These are phyloP conservation scores for Rhamnusium bicolor DNA, from an alignment of 2,888 invertebrate genomes.

Conservation along the genomic window DNA sequence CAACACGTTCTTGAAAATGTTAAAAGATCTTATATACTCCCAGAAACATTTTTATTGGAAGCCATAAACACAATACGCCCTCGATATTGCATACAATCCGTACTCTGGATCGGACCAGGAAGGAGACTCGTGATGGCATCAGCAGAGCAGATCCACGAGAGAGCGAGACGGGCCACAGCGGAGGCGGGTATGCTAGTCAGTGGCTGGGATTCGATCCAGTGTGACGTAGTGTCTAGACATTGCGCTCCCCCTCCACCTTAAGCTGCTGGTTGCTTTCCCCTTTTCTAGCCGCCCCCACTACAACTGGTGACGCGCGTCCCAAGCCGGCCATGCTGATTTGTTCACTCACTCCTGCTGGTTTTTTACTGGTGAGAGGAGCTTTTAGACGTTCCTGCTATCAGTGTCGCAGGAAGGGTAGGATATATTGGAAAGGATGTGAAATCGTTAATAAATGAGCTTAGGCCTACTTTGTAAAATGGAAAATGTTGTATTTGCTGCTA, in stretches of 20 bases:
- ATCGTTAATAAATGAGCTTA: background rate
- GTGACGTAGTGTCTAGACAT: slow-evolving; percentile 51
- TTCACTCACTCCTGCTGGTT: slow-evolving; percentile 23
- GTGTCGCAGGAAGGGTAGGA: slow-evolving; percentile 28
- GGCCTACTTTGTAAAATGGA: background rate
- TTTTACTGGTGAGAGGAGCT: slow-evolving; percentile 8
- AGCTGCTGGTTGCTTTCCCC: slow-evolving; percentile 26
- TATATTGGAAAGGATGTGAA: background rate
- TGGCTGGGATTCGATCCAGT: slow-evolving; percentile 42
- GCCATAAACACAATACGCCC: background rate
- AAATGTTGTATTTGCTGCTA: background rate
- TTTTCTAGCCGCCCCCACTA: slow-evolving; percentile 25
- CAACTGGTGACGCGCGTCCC: slow-evolving; percentile 33
- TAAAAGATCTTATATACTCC: background rate
- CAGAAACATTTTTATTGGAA: no score
- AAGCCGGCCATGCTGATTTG: slow-evolving; percentile 48
- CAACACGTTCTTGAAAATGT: background rate
- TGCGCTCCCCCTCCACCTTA: slow-evolving; percentile 31
- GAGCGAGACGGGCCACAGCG: slow-evolving; percentile 20
- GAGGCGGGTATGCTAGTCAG: slow-evolving; percentile 36
- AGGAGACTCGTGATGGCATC: slow-evolving; percentile 13
- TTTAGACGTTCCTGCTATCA: slow-evolving; percentile 25
- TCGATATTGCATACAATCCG: background rate
- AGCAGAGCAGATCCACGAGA: slow-evolving; percentile 11
- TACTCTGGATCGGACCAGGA: slow-evolving; percentile 4